Evolutionary conservation across 2,797 vertebrate species (phyloP), one percentile per base, ranked within the genome.

Genomic region (Pempheris klunzingeri): DNA sequence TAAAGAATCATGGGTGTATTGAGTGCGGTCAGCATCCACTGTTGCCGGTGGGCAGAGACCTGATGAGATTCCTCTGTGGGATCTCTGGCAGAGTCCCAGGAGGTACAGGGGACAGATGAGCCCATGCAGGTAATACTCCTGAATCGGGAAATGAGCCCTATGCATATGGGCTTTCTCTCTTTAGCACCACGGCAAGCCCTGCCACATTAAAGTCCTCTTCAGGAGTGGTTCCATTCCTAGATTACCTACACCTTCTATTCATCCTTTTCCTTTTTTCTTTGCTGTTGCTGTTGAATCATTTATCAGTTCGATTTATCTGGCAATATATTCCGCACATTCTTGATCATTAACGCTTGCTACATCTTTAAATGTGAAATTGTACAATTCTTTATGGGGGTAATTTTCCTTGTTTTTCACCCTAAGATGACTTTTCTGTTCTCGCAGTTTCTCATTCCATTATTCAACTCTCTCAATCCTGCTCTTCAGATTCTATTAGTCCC

Each of bases 11-110:
- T 47, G 30, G 49, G 13, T 32, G 75, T n/a, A 39, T 34, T 44
- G 41, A 63, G 22, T 32, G 55, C 52, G 60, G 44, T 32, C 52
- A 47, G 61, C 38, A 55, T 72, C 49, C 61, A 49, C 36, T 77
- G 59, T 55, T 57, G 53, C 26, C 0, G 43, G 7, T 34, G 14
- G 53, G 39, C 41, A 68, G 64, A 57, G 60, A 77, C 59, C 54
- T 74, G 82, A 76, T 71, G 74, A 72, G 71, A 80, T 52, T 63
- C 46, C 55, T 50, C 67, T 52, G 52, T 55, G 36, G 59, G 75
- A 67, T 61, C 36, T 52, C 24, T 77, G 63, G 68, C 61, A 58
- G 52, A 36, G 12, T 74, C 60, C 26, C 67, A 66, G 24, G 58
- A 60, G 46, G 49, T n/a, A 24, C n/a, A 72, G 39, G 20, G 64